Evolutionary conservation across 2,797 vertebrate species (phyloP).

Genomic region (Melanitta fusca): DNA sequence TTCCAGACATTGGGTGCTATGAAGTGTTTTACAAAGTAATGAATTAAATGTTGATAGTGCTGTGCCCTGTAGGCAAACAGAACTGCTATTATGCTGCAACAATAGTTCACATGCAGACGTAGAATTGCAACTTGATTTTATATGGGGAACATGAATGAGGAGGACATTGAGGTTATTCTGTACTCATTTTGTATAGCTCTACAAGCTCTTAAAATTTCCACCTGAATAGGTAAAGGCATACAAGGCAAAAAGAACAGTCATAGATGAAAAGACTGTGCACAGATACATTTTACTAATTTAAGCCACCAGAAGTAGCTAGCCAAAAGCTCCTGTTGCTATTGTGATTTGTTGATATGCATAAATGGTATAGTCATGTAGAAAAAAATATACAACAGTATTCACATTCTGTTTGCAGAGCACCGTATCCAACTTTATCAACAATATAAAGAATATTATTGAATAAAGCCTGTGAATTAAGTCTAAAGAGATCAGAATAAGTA

Average conservation of each 20-base stretch:
- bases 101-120: neutral
- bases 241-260: neutral
- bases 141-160: neutral
- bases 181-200: neutral
- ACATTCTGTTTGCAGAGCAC: neutral
- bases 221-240: neutral
- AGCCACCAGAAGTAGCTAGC: neutral
- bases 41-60: neutral
- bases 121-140: constrained; percentile 28
- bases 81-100: constrained; percentile 5
- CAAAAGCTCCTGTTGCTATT: neutral
- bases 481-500: neutral
- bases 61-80: constrained; percentile 26
- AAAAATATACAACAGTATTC: neutral
- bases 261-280: neutral
- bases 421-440: neutral
- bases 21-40: constrained; percentile 18
- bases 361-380: neutral
- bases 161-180: neutral
- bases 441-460: neutral
- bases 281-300: neutral
- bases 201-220: neutral
- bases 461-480: neutral
- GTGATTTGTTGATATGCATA: neutral
- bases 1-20: neutral